Conservation (phyloP, 2,888 invertebrate species). For the Lacanobia oleracea region DNA sequence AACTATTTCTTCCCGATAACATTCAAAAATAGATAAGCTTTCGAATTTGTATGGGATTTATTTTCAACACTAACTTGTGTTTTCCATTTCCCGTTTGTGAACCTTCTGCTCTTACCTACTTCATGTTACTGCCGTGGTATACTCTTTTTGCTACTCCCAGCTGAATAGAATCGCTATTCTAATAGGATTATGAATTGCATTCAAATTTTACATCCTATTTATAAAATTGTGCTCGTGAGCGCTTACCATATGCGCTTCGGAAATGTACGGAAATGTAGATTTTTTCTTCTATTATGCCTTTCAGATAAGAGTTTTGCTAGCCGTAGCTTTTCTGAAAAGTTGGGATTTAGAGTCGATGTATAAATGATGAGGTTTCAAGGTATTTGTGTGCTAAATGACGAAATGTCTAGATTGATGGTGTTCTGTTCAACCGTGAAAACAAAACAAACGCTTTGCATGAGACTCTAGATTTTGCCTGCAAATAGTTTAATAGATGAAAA, state of each 20-base stretch:
- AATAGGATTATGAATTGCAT: conserved; percentile 57
- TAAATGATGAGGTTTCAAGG: not conserved
- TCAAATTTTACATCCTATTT: conserved; percentile 42
- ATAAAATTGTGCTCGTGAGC: conserved; percentile 26
- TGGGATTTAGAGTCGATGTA: not conserved
- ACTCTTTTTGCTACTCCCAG: conserved; percentile 18
- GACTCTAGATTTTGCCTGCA: too few species aligned
- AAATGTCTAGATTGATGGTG: too few species aligned
- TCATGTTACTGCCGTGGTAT: not conserved
- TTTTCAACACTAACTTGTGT: too few species aligned
- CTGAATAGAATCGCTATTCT: conserved; percentile 49
- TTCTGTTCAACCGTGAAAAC: too few species aligned
- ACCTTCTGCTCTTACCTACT: conserved; percentile 16
- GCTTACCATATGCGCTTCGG: conserved; percentile 33
- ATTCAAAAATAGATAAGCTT: too few species aligned
- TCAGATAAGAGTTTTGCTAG: not conserved
- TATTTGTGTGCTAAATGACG: too few species aligned
- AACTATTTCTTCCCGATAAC: too few species aligned
- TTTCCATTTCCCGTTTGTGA: not conserved
- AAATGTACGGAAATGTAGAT: not conserved
- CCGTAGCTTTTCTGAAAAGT: not conserved
- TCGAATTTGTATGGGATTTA: too few species aligned
- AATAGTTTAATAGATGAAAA: too few species aligned
- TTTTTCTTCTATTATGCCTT: not conserved
- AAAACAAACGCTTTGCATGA: too few species aligned